Conservation (phyloP, 35 echinoderm and acorn worm genomes). For the Strongylocentrotus purpuratus region DNA sequence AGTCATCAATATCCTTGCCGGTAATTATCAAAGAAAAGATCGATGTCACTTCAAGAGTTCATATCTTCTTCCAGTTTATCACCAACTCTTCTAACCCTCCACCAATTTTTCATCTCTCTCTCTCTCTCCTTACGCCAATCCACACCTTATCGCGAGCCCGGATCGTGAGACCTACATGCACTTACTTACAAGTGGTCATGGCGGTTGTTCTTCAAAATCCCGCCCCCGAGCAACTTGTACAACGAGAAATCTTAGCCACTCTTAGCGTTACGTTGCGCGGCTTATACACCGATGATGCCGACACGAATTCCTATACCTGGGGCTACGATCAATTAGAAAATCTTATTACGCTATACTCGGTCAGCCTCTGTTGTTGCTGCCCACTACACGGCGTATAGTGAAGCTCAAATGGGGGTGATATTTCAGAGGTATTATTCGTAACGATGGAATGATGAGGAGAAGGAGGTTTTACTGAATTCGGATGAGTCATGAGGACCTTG, state of each 20-base stretch:
- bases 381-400: not conserved
- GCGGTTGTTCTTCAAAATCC: not conserved
- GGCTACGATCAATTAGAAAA: constrained; percentile 1
- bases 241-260: not conserved
- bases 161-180: not conserved
- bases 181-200: constrained; percentile 9
- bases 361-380: not conserved
- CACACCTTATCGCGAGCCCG: not conserved
- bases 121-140: not conserved
- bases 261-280: not conserved
- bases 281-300: not conserved
- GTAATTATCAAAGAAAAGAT: not conserved
- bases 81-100: not conserved
- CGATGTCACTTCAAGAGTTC: not conserved
- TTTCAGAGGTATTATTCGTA: not conserved
- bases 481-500: not conserved
- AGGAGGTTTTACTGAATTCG: not conserved
- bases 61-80: not conserved
- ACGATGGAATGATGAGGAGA: not conserved
- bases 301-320: not conserved
- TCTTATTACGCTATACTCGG: constrained; percentile 17
- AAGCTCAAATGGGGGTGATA: not conserved
- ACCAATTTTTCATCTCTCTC: not conserved
- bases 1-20: not conserved
- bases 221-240: not conserved